Conservation (phyloP, 2,888 invertebrate genomes). For the Agrotis ipsilon region DNA sequence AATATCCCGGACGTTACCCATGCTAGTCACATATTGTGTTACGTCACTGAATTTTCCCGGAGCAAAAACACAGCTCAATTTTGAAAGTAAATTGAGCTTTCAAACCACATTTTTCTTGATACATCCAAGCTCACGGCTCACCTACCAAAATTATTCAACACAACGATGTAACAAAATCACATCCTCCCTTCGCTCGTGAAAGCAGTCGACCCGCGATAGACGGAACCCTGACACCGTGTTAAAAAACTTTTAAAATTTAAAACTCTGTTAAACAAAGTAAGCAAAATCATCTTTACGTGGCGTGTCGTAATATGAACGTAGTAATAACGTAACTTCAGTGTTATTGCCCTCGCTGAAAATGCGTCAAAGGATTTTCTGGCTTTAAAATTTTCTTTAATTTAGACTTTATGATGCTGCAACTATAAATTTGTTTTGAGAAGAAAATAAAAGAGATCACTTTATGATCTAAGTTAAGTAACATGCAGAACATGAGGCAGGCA, state of each 20-base stretch:
- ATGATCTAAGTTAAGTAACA: background rate
- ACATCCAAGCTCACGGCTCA: constrained; percentile 11
- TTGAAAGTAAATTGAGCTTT: constrained; percentile 3
- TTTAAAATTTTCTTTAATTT: background rate
- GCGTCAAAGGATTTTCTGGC: constrained; percentile 34
- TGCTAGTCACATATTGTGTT: background rate
- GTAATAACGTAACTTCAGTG: constrained; percentile 46
- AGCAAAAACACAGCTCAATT: constrained; percentile 1
- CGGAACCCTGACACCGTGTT: constrained; percentile 25
- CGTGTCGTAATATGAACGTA: constrained; percentile 54
- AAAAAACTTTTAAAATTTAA: constrained; percentile 52
- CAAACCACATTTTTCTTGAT: constrained; percentile 11
- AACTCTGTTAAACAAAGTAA: constrained; percentile 52
- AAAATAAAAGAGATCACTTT: background rate
- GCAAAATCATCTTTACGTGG: constrained; percentile 37
- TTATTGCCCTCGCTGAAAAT: constrained; percentile 30
- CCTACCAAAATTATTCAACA: constrained; percentile 40
- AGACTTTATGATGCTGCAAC: background rate
- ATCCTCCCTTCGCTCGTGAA: constrained; percentile 28
- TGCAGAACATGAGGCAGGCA: background rate
- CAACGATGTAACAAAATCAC: constrained; percentile 35
- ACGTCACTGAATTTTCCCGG: background rate
- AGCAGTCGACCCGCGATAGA: constrained; percentile 23
- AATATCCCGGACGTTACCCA: too few relatives aligned
- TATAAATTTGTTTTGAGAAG: background rate